Evolutionary conservation across 1,140 invertebrate species (phyloP).

Genomic region (Calephelis virginiensis): DNA sequence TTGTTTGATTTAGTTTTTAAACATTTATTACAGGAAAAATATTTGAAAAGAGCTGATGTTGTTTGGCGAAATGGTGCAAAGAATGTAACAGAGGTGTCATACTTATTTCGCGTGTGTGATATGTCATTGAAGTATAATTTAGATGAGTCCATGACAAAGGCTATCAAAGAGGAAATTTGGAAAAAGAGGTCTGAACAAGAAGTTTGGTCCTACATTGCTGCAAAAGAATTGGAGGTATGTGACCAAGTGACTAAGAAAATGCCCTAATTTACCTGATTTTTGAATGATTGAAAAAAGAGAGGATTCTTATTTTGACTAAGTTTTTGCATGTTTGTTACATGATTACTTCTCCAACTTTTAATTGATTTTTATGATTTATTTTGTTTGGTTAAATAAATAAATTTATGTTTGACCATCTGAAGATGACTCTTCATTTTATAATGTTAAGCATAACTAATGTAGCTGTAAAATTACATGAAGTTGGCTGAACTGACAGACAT

Average conservation of each 20-base stretch:
- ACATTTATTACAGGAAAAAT: conserved; percentile 52
- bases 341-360: too few relatives aligned
- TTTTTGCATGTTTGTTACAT: too few relatives aligned
- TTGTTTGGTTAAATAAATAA: too few relatives aligned
- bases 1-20: not conserved
- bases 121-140: conserved; percentile 49
- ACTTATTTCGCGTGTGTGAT: conserved; percentile 57
- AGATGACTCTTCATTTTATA: too few relatives aligned
- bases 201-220: conserved; percentile 62
- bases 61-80: conserved; percentile 64
- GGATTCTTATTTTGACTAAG: too few relatives aligned
- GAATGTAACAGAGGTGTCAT: conserved; percentile 43
- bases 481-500: too few relatives aligned
- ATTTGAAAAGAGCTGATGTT: conserved; percentile 55
- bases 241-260: too few relatives aligned
- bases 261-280: too few relatives aligned
- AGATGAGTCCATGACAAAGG: conserved; percentile 40
- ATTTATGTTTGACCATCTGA: too few relatives aligned
- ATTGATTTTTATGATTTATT: not conserved
- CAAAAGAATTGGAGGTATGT: conserved; percentile 45
- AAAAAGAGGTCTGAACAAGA: conserved; percentile 44
- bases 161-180: conserved; percentile 64
- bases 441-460: too few relatives aligned
- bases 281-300: too few relatives aligned
- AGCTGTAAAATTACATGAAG: too few relatives aligned